Evolutionary conservation across 2,113 vertebrate species (phyloP), one percentile per base, ranked within the genome.

Genomic region (Syngnathoides biaculeatus): DNA sequence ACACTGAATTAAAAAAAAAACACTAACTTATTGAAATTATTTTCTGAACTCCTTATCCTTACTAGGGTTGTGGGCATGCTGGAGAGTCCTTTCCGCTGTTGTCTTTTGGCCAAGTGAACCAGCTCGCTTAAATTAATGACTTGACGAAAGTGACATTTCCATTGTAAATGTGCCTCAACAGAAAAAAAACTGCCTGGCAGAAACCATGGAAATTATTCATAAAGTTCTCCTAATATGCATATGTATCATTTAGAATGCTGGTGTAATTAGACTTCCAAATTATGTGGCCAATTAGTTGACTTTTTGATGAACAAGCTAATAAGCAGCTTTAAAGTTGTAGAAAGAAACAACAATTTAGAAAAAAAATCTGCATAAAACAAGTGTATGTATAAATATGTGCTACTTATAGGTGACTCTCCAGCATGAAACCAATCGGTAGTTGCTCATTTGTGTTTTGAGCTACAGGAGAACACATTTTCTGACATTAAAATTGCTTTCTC

Each of bases 141-240:
- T 66, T 64, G 55, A 43, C 39, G 64, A 75, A 73, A 19, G 67
- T 69, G 56, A 39, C 59, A 53, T 75, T 79, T 82, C 58, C 47
- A 64, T 52, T 69, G 77, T 85, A 82, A 86, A 90, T 85, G 71
- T 64, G 68, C 69, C 75, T 83, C 75, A 76, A 74, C 64, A 82
- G 71, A 71, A 81, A 79, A 79, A 73, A 60, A 83, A 66, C 79
- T 74, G 19, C 70, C 74, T 35, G 72, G 72, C 64, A 52, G 55
- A 72, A 72, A 56, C 71, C 73, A 56, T 20, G 15, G 27, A 24
- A 22, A 55, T 70, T 75, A 75, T 81, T 74, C 26, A 64, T 73
- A 39, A 65, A 69, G 64, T 79, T 69, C 55, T 68, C 26, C 50
- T 74, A 66, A 75, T 64, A 67, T 63, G 45, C 65, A 69, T 73